Percentiles rank a stretch among this genome's conserved stretches.
phyloP scores from a whole-genome alignment of 2,797 vertebrate species.

The Channallabes apus region DNA sequence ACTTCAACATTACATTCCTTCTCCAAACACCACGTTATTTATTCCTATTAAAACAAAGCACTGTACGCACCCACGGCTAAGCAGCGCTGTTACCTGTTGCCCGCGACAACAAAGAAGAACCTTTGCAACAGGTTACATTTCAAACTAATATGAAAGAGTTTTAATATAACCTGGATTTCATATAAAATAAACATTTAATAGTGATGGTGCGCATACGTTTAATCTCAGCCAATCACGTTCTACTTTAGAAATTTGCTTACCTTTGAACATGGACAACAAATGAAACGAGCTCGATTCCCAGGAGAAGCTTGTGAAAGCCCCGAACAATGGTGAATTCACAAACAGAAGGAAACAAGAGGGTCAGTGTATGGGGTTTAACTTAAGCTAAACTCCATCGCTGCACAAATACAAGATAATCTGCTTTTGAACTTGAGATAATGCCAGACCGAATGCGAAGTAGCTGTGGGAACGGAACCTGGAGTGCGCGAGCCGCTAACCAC shows the following conservation, averaged over 20 bases:
- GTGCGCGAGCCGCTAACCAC: slow-evolving; percentile 56
- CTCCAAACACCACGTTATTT: not conserved
- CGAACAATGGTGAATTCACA: slow-evolving; percentile 42
- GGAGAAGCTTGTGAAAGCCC: slow-evolving; percentile 11
- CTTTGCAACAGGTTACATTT: not conserved
- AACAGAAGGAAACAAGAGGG: slow-evolving; percentile 49
- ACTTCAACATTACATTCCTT: not conserved
- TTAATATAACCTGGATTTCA: not conserved
- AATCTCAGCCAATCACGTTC: not conserved
- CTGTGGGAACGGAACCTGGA: slow-evolving; percentile 76
- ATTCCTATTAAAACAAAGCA: not conserved
- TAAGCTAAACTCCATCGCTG: slow-evolving; percentile 59
- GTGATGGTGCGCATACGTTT: not conserved
- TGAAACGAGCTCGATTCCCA: slow-evolving; percentile 5
- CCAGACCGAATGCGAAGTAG: slow-evolving; percentile 65
- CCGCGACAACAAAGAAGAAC: too few relatives aligned
- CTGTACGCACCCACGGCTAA: not conserved
- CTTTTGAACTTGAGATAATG: slow-evolving; percentile 73
- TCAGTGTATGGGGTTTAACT: slow-evolving; percentile 56
- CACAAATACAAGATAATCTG: slow-evolving; percentile 71
- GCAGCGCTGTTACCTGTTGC: not conserved
- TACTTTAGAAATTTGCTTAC: slow-evolving; percentile 19
- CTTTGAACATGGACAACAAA: slow-evolving; percentile 17
- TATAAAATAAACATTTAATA: not conserved
- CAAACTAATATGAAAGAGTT: not conserved